Conservation (phyloP, 2,797 vertebrate genomes). For the Triplophysa bombifrons region DNA sequence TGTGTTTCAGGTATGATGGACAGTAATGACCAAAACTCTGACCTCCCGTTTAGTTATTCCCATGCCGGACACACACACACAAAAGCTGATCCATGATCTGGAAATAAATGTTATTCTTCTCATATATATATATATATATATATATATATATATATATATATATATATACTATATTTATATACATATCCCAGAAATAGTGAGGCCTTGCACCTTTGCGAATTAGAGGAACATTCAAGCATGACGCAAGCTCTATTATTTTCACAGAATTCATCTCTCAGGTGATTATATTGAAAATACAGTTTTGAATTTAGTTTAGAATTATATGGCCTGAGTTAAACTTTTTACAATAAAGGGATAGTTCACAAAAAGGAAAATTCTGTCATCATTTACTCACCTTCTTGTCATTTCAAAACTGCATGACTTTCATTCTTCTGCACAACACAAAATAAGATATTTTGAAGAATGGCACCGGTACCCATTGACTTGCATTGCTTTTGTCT, state of each 20-base stretch:
- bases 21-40: slow-evolving; percentile 35
- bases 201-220: neutral
- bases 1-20: slow-evolving; percentile 28
- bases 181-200: neutral
- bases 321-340: neutral
- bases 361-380: too few species aligned
- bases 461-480: too few species aligned
- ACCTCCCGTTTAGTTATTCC: neutral
- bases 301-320: neutral
- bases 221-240: neutral
- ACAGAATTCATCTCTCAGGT: neutral
- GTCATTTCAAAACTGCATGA: too few species aligned
- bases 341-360: too few species aligned
- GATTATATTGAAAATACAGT: neutral
- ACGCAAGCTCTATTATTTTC: neutral
- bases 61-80: slow-evolving; percentile 11
- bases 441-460: too few species aligned
- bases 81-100: neutral
- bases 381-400: too few species aligned
- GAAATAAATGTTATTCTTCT: slow-evolving; percentile 16
- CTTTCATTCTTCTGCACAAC: too few species aligned
- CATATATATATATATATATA: neutral
- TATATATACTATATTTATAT: neutral
- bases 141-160: neutral
- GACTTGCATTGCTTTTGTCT: too few species aligned